Evolutionary conservation across 2,888 invertebrate genomes (phyloP).

Genomic region (Apotomis betuletana): DNA sequence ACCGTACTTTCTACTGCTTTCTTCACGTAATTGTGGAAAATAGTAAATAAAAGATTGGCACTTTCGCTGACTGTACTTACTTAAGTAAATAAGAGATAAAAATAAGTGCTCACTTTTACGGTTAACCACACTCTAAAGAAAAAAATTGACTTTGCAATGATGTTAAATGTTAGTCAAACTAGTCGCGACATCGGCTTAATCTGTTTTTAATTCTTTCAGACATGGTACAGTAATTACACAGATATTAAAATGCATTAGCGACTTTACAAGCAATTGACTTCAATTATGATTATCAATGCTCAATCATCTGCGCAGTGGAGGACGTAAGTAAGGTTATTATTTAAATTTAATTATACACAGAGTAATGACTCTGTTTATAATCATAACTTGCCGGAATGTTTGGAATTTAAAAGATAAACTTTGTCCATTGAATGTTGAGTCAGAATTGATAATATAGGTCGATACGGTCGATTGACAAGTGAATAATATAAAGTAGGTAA

Average conservation of each 20-base stretch:
- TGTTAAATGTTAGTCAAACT: slow-evolving; percentile 17
- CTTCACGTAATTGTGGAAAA: slow-evolving; percentile 44
- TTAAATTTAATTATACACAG: slow-evolving; percentile 2
- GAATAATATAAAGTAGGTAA: not conserved
- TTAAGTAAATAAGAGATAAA: slow-evolving; percentile 11
- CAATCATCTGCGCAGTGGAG: slow-evolving; percentile 13
- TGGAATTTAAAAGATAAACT: slow-evolving; percentile 29
- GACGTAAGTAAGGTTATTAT: slow-evolving; percentile 9
- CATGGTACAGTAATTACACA: slow-evolving; percentile 3
- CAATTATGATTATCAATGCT: slow-evolving; percentile 15
- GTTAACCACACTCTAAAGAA: not conserved
- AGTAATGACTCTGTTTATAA: not conserved
- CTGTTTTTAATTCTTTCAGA: slow-evolving; percentile 6
- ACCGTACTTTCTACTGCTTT: slow-evolving; percentile 39
- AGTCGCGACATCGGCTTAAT: slow-evolving; percentile 29
- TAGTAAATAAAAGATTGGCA: slow-evolving; percentile 38
- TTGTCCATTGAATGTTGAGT: slow-evolving; percentile 10
- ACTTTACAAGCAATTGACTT: slow-evolving; percentile 10
- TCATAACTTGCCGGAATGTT: slow-evolving; percentile 11
- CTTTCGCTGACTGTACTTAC: slow-evolving; percentile 41
- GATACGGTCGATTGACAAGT: not conserved
- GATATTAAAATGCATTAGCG: slow-evolving; percentile 26
- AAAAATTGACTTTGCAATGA: slow-evolving; percentile 6
- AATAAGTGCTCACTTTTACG: slow-evolving; percentile 9
- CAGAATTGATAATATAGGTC: slow-evolving; percentile 16